Conservation (phyloP, 2,113 vertebrate genomes). For the Entosphenus tridentatus region DNA sequence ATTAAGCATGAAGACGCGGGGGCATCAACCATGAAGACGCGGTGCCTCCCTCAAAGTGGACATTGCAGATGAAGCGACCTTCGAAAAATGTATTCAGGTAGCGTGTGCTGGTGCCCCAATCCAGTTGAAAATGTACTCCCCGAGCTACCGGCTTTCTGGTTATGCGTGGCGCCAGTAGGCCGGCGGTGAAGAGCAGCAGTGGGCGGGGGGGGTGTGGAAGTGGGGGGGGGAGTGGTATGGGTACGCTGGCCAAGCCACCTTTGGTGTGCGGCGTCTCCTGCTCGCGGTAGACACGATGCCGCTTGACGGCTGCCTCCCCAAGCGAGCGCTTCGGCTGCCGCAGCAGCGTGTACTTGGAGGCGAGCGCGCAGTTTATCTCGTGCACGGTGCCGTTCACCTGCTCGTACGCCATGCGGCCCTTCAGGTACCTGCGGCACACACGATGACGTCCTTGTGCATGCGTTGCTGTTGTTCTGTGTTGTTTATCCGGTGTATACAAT, state of each 20-base stretch:
- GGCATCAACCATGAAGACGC: too few relatives aligned
- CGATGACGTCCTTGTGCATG: too few relatives aligned
- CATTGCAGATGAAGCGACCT: too few relatives aligned
- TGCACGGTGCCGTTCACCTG: conserved; percentile 43
- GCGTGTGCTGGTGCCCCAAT: background rate
- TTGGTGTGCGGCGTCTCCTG: conserved; percentile 54
- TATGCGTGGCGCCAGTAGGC: too few relatives aligned
- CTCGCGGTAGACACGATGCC: conserved; percentile 39
- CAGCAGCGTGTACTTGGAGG: conserved; percentile 50
- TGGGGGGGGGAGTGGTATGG: background rate
- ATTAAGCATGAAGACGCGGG: too few relatives aligned
- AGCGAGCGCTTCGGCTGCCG: conserved; percentile 27
- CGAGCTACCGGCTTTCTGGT: too few relatives aligned
- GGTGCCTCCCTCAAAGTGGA: too few relatives aligned
- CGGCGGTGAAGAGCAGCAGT: too few relatives aligned
- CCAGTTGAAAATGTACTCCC: background rate
- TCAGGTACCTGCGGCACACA: conserved; percentile 35
- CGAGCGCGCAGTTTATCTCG: conserved; percentile 37
- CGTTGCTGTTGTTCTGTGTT: too few relatives aligned
- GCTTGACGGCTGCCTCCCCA: conserved; percentile 21
- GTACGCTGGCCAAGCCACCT: conserved; percentile 27
- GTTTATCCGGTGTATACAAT: too few relatives aligned
- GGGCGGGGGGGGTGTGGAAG: background rate
- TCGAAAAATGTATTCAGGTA: background rate
- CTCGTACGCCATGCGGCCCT: conserved; percentile 36